Evolutionary conservation across 2,888 invertebrate species (phyloP).

Genomic region (Sialis fuliginosa): DNA sequence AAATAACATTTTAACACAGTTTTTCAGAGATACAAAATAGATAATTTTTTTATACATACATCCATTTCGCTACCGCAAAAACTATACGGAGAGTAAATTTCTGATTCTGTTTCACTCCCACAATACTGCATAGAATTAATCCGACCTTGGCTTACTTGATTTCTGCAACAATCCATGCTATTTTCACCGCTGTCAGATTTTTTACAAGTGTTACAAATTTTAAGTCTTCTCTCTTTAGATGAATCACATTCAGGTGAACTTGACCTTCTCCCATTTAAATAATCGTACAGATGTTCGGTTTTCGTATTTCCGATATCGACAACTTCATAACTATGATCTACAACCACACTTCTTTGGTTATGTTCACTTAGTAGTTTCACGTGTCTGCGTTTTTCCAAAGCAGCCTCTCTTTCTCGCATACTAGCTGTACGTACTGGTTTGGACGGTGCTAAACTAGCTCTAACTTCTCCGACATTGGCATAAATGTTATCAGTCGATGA

Average conservation of each 20-base stretch:
- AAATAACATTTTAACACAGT: slow-evolving; percentile 15
- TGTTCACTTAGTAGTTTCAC: slow-evolving; percentile 14
- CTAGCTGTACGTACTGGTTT: slow-evolving; percentile 77
- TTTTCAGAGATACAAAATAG: no score
- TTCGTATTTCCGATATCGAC: slow-evolving; percentile 25
- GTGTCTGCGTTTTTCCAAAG: slow-evolving; percentile 25
- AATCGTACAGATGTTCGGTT: slow-evolving; percentile 44
- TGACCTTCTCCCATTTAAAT: slow-evolving; percentile 42
- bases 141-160: slow-evolving; percentile 36
- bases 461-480: slow-evolving; percentile 70
- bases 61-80: slow-evolving; percentile 46
- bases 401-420: slow-evolving; percentile 62
- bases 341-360: slow-evolving; percentile 12
- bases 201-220: slow-evolving; percentile 22
- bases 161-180: slow-evolving; percentile 38
- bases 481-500: slow-evolving; percentile 40
- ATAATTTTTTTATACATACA: slow-evolving; percentile 14
- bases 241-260: slow-evolving; percentile 52
- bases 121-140: slow-evolving; percentile 61
- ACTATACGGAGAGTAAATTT: slow-evolving; percentile 67
- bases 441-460: slow-evolving; percentile 62
- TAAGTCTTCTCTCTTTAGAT: slow-evolving; percentile 27
- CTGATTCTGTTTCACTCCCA: slow-evolving; percentile 68
- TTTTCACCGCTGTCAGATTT: slow-evolving; percentile 33
- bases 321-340: slow-evolving; percentile 7